Conservation (phyloP, 2,113 vertebrate genomes). For the Cervus canadensis region DNA sequence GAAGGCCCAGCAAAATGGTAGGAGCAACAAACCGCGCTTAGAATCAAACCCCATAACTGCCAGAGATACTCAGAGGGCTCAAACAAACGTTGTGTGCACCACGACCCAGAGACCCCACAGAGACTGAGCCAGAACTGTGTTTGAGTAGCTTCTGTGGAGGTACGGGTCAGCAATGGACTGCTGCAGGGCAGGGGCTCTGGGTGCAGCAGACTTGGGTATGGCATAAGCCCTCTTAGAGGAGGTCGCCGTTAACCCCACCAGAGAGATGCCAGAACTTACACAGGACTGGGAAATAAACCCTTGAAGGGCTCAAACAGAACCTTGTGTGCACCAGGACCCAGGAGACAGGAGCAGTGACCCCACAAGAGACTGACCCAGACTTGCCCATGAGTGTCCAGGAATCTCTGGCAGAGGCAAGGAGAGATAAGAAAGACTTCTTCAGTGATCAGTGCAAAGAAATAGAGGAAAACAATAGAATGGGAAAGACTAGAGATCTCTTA, state of each 20-base stretch:
- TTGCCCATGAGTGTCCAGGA: neutral
- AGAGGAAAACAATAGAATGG: neutral
- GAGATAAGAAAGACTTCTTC: neutral
- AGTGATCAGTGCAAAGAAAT: neutral
- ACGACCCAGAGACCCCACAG: neutral
- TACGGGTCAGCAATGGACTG: neutral
- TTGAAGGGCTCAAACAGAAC: neutral
- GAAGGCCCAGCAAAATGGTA: neutral
- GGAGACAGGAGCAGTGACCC: neutral
- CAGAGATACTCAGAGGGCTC: neutral
- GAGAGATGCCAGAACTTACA: neutral
- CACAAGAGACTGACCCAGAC: neutral
- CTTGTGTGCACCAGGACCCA: neutral
- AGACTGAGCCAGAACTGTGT: neutral
- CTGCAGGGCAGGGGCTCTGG: neutral
- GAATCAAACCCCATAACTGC: neutral
- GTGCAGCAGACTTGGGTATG: neutral
- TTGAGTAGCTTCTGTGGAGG: neutral
- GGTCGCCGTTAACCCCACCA: neutral
- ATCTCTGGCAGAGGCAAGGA: neutral
- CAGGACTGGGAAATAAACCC: neutral
- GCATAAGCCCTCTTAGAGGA: neutral
- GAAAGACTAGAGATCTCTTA: neutral
- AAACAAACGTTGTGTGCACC: neutral
- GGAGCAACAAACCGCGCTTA: accelerated